Conservation (phyloP, 2,797 vertebrate species). For the Argentina silus region DNA sequence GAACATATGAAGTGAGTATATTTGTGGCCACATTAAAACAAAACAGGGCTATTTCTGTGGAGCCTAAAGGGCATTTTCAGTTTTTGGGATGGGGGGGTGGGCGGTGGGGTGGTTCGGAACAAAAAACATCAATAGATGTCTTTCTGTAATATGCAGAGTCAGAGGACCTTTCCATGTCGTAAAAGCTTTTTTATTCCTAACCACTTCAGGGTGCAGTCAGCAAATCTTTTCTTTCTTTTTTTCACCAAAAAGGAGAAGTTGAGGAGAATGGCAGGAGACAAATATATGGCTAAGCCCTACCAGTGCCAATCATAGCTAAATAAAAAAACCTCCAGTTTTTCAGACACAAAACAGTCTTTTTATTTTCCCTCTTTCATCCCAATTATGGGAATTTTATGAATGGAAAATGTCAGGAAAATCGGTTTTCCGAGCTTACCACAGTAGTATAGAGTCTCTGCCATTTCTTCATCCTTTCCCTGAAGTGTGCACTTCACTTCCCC, state of each 20-base stretch:
- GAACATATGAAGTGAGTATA: constrained; percentile 25
- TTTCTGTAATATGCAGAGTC: constrained; percentile 51
- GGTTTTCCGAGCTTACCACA: constrained; percentile 68
- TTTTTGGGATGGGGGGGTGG: constrained; percentile 21
- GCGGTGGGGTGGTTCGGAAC: constrained; percentile 35
- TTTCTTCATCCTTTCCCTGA: too few species aligned
- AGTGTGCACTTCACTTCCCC: too few species aligned
- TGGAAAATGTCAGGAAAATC: constrained; percentile 73
- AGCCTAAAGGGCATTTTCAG: constrained; percentile 52
- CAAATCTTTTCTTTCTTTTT: constrained; percentile 64
- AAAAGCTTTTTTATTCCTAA: constrained; percentile 58
- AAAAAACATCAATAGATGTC: constrained; percentile 60
- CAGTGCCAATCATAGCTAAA: constrained; percentile 64
- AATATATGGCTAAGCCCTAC: constrained; percentile 57
- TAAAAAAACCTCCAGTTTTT: constrained; percentile 41
- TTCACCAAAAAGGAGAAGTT: constrained; percentile 61
- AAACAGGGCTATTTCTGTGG: constrained; percentile 37
- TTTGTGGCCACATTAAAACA: constrained; percentile 17
- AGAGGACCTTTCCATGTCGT: constrained; percentile 64
- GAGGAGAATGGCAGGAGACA: constrained; percentile 56
- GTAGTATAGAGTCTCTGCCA: too few species aligned
- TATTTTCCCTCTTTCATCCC: constrained; percentile 65
- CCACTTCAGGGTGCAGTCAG: constrained; percentile 54
- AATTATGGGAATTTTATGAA: constrained; percentile 76
- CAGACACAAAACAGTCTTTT: constrained; percentile 54